Base-by-base conservation (phyloP, 2,888 invertebrate species). In the Venustoraphidia nigricollis region DNA sequence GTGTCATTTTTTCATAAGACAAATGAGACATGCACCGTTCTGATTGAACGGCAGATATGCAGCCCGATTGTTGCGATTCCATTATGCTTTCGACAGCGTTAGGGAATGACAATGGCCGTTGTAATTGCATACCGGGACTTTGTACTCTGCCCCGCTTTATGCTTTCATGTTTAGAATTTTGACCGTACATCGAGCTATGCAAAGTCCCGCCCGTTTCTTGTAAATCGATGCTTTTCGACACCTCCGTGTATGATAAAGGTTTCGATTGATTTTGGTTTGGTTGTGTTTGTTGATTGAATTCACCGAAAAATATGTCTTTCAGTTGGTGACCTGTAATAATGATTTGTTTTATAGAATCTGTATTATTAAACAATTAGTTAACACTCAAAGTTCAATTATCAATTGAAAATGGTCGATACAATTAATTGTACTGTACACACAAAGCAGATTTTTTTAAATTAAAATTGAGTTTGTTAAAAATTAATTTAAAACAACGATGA, bases 51-150 rank as follows among this genome's bases (percentile, higher is more conserved):
- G 61, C 62, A 1, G 61, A 59, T 57, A 59, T 62, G 39, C 64
- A 62, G 34, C 62, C 52, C 1, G 64, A 63, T 48, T 65, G 64
- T 39, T 62, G 59, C 8, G 56, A 59, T 52, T 58, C 60, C 35
- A 55, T 58, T 5, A 49, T 46, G 9, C 51, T 51, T n/a, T 56
- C 56, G 45, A 48, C 38, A 11, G 35, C n/a, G 9, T 52, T 50
- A 46, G 51, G 54, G 38, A 45, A 39, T 14, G 44, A 36, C 3
- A 50, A 48, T 9, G 44, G 38, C 10, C 53, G 46, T 51, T 56
- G 58, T 11, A 59, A 41, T 27, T 55, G 61, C 27, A 27, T 27
- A 27, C 27, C 27, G 35, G 59, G 56, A 17, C 55, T 47, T 51
- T 58, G 58, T 37, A 55, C 57, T 17, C 48, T 44, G 17, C 40